Evolutionary conservation across 2,888 invertebrate genomes (phyloP).

Genomic region (Lacanobia oleracea): DNA sequence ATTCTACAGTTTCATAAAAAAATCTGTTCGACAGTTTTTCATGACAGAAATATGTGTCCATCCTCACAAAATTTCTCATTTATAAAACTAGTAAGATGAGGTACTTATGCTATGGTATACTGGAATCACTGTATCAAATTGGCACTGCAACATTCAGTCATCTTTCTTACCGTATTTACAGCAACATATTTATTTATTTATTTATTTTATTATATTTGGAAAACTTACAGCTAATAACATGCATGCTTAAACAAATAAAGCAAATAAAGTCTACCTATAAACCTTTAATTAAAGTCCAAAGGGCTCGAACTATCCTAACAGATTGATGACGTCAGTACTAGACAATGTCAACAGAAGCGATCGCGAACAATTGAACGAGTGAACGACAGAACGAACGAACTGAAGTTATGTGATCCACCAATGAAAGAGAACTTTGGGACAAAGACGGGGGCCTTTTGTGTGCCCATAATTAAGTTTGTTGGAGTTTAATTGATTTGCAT

Average conservation of each 20-base stretch:
- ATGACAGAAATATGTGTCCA: no score
- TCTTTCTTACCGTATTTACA: neutral
- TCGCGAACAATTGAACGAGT: conserved; percentile 57
- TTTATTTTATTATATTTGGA: no score
- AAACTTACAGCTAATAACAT: no score
- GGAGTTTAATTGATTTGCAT: conserved; percentile 73
- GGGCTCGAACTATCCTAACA: conserved; percentile 44
- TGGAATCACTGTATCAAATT: neutral
- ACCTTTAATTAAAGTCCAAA: conserved; percentile 24
- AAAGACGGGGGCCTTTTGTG: conserved; percentile 69
- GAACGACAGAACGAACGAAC: conserved; percentile 54
- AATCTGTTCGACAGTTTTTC: no score
- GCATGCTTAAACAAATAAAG: no score
- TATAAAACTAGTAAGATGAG: no score
- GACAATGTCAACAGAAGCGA: conserved; percentile 60
- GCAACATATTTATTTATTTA: neutral
- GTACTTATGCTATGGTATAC: no score
- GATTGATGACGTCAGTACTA: conserved; percentile 55
- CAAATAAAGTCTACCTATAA: neutral
- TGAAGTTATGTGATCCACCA: conserved; percentile 66
- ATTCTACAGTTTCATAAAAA: no score
- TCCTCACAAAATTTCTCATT: no score
- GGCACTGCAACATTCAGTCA: neutral
- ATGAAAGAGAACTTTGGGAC: conserved; percentile 65
- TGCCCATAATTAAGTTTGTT: conserved; percentile 71